Percentiles rank a stretch among this genome's conserved stretches.
Evolutionary conservation across 2,888 invertebrate species (phyloP).

Genomic region (Rugalucina vietnamica): DNA sequence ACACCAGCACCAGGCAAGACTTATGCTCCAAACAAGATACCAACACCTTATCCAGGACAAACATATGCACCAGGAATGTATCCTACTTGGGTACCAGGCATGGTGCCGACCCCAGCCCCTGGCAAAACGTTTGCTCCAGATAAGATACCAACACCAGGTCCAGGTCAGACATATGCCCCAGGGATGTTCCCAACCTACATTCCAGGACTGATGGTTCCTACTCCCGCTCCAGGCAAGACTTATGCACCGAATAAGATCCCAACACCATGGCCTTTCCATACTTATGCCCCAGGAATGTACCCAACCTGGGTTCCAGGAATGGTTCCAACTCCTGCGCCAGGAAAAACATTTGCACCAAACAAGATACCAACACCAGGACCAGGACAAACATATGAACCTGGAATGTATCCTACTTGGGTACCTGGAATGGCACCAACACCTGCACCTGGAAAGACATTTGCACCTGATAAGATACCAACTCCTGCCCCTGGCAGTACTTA

Average conservation of each 20-base stretch:
- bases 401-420: constrained; percentile 59
- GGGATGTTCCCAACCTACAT: constrained; percentile 37
- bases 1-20: constrained; percentile 59
- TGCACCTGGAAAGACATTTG: constrained; percentile 61
- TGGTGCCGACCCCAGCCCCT: constrained; percentile 60
- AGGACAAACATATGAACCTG: constrained; percentile 61
- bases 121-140: constrained; percentile 50
- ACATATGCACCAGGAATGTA: constrained; percentile 56
- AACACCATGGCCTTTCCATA: constrained; percentile 60
- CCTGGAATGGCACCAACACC: constrained; percentile 64
- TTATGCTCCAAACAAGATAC: constrained; percentile 51
- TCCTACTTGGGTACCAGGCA: constrained; percentile 48
- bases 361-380: constrained; percentile 61
- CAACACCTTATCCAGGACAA: constrained; percentile 61
- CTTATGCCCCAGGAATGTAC: constrained; percentile 54
- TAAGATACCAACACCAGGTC: constrained; percentile 52
- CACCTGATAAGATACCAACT: constrained; percentile 63
- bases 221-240: constrained; percentile 52
- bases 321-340: constrained; percentile 63
- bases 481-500: constrained; percentile 63
- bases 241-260: constrained; percentile 59
- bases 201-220: constrained; percentile 59
- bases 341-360: constrained; percentile 54
- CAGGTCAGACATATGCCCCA: constrained; percentile 56
- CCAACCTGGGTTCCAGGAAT: constrained; percentile 61